phyloP scores from a whole-genome alignment of 2,113 vertebrate species.

The Pollimyrus isidori region DNA sequence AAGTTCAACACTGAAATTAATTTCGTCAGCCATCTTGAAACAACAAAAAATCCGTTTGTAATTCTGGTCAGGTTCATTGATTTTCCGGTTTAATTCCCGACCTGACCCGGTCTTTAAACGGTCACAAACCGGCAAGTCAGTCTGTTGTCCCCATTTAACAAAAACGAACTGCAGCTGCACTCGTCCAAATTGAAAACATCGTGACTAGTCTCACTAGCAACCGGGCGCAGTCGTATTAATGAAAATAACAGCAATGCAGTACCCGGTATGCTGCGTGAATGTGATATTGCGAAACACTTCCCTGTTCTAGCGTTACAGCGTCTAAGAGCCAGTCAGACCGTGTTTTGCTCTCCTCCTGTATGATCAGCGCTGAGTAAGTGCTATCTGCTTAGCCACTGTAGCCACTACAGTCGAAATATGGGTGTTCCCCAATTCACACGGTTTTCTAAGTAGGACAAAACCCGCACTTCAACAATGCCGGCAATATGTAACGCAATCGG shows the following conservation, averaged over 20 bases:
- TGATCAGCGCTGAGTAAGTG: not conserved
- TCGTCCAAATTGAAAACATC: not conserved
- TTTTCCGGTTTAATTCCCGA: not conserved
- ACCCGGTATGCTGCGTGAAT: not conserved
- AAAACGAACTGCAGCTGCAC: not conserved
- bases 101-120: slow-evolving; percentile 6
- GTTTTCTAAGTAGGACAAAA: not conserved
- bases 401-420: not conserved
- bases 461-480: not conserved
- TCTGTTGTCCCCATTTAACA: not conserved
- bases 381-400: not conserved
- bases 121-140: not conserved
- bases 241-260: not conserved
- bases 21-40: slow-evolving; percentile 8
- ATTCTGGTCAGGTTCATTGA: slow-evolving; percentile 7
- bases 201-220: not conserved
- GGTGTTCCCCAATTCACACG: slow-evolving; percentile 3
- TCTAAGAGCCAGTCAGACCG: not conserved
- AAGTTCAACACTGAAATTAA: not conserved
- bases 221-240: not conserved
- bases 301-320: not conserved
- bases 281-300: slow-evolving; percentile 14
- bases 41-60: not conserved
- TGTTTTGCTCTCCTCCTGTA: not conserved
- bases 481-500: not conserved